These are phyloP conservation scores for Bilobella aurantiaca DNA, from an alignment of 1,140 invertebrate genomes.

Conservation along the genomic window DNA sequence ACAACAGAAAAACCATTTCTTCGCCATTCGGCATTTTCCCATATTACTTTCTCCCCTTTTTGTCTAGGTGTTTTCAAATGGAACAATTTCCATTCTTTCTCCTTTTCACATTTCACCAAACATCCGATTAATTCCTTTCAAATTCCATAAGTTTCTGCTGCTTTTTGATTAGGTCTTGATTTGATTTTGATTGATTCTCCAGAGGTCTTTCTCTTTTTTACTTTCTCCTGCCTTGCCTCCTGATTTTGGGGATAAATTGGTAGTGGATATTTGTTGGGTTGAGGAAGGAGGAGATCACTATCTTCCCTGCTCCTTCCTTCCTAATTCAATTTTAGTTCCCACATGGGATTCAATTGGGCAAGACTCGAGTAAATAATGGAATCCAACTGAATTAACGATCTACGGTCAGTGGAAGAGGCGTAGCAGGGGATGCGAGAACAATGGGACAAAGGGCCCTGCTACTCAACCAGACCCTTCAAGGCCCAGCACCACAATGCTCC, in stretches of 20 bases:
- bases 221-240: background rate
- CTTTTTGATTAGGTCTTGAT: background rate
- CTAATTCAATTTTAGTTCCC: constrained; percentile 1
- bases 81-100: background rate
- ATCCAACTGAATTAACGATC: constrained; percentile 5
- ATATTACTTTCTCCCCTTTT: background rate
- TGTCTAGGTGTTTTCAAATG: background rate
- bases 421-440: background rate
- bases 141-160: background rate
- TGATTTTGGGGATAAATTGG: background rate
- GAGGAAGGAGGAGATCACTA: background rate
- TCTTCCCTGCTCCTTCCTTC: background rate
- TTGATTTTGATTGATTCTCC: constrained; percentile 4
- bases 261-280: background rate
- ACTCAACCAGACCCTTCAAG: background rate
- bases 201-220: no score
- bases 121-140: background rate
- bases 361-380: constrained; percentile 5
- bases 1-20: background rate
- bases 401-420: background rate
- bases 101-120: background rate
- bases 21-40: background rate
- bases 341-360: constrained; percentile 6
- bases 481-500: background rate
- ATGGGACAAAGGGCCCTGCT: background rate